Conservation (phyloP, 2,797 vertebrate species). For the Aldrovandia affinis region DNA sequence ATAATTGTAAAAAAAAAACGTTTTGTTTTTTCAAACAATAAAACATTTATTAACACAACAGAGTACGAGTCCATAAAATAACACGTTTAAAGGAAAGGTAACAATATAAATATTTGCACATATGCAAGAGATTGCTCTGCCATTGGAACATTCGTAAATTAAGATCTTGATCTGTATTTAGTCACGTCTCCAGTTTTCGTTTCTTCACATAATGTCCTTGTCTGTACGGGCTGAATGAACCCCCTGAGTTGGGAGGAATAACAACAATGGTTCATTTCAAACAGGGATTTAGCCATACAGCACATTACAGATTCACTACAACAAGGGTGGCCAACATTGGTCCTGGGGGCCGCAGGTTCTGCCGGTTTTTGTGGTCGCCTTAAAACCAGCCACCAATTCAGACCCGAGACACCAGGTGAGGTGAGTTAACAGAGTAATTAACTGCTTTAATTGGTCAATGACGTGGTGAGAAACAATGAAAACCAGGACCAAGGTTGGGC, state of each 20-base stretch:
- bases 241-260: conserved; percentile 51
- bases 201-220: conserved; percentile 74
- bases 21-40: too few species aligned
- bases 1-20: too few species aligned
- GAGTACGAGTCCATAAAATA: not conserved
- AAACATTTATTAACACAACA: conserved; percentile 5
- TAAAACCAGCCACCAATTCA: too few species aligned
- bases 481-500: too few species aligned
- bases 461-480: too few species aligned
- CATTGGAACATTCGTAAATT: not conserved
- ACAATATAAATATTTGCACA: not conserved
- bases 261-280: too few species aligned
- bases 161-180: not conserved
- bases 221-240: conserved; percentile 66
- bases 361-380: too few species aligned
- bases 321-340: not conserved
- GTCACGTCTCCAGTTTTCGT: conserved; percentile 70
- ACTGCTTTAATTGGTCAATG: too few species aligned
- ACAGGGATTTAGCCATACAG: not conserved
- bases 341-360: too few species aligned
- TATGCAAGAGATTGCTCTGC: too few species aligned
- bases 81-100: conserved; percentile 8
- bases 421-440: too few species aligned
- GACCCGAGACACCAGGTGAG: too few species aligned
- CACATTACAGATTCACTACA: not conserved